Base-by-base conservation (phyloP, 2,113 vertebrate genomes). In the Mastomys coucha region DNA sequence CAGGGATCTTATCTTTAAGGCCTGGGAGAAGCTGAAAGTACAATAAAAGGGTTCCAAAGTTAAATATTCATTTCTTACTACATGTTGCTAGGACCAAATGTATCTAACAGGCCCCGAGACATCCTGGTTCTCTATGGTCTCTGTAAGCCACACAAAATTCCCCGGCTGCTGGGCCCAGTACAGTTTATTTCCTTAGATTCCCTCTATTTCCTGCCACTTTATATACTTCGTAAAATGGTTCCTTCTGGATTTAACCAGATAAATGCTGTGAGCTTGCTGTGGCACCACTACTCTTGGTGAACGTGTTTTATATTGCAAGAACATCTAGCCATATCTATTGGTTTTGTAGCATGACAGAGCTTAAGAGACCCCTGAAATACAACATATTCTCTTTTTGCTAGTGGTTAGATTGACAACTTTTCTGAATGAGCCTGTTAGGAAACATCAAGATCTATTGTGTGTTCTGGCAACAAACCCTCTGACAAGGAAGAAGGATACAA, bases 351-450 rank as follows among this genome's bases (percentile, higher is more conserved):
- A 65, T 33, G 45, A 80, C 22, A 77, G 33, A n/a, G 33, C 45
- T 94, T 67, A 42, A 91, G 42, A 70, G 45, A 90, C 70, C 10
- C 36, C 78, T 24, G 78, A 81, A 81, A 39, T 60, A 39, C 17
- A 39, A 24, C 60, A 33, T 31, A 89, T 89, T 93, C 72, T 22
- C 51, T 72, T 94, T 75, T 90, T 42, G 76, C 22, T 42, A 49
- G 2, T 88, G 75, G 73, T 65, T 93, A 92, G 7, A 39, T 0
- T 36, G 58, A 76, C 80, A 88, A 24, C 42, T 88, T 90, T 93
- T 95, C 53, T 70, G 70, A 96, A 94, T 90, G 85, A 96, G 80
- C 51, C 80, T 97, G n/a, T 67, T 88, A 81, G 65, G 45, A 97
- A 91, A 96, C 33, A 92, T 1, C 2, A 10, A 95, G 58, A 65